Evolutionary conservation across 2,888 invertebrate genomes (phyloP).

Genomic region (Mythimna albipuncta): DNA sequence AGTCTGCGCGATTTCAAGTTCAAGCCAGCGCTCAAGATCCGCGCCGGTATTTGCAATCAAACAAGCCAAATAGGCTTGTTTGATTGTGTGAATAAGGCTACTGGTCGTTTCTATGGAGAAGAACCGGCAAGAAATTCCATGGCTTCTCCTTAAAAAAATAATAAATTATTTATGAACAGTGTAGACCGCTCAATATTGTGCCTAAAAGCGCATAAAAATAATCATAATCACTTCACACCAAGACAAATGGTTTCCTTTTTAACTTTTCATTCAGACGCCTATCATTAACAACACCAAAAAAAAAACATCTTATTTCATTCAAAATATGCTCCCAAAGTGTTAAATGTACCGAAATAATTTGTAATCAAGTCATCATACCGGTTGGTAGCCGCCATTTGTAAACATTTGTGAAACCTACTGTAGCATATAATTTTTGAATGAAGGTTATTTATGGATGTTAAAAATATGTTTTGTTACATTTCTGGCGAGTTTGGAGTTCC

Average conservation of each 20-base stretch:
- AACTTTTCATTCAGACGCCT: neutral
- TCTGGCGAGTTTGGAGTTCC: slow-evolving; percentile 30
- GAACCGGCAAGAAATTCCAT: no score
- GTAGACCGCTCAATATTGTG: no score
- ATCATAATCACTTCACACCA: neutral
- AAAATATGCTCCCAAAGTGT: slow-evolving; percentile 30
- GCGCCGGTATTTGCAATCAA: no score
- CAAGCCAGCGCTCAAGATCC: no score
- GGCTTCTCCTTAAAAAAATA: no score
- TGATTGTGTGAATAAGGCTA: no score
- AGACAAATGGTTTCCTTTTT: no score
- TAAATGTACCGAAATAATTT: slow-evolving; percentile 81
- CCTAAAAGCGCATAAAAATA: no score
- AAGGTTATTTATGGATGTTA: slow-evolving; percentile 81
- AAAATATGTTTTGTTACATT: slow-evolving; percentile 11
- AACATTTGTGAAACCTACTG: slow-evolving; percentile 57
- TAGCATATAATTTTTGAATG: slow-evolving; percentile 45
- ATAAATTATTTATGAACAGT: no score
- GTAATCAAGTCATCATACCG: slow-evolving; percentile 62
- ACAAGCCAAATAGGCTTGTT: no score
- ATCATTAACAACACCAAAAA: slow-evolving; percentile 22
- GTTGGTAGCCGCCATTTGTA: slow-evolving; percentile 54
- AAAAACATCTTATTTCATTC: slow-evolving; percentile 31
- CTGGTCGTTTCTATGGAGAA: no score
- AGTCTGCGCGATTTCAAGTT: no score